Evolutionary conservation across 92 coral and sea anemone genomes (phyloP), one percentile per base, ranked within the genome.

Genomic region (Zoanthus sociatus): DNA sequence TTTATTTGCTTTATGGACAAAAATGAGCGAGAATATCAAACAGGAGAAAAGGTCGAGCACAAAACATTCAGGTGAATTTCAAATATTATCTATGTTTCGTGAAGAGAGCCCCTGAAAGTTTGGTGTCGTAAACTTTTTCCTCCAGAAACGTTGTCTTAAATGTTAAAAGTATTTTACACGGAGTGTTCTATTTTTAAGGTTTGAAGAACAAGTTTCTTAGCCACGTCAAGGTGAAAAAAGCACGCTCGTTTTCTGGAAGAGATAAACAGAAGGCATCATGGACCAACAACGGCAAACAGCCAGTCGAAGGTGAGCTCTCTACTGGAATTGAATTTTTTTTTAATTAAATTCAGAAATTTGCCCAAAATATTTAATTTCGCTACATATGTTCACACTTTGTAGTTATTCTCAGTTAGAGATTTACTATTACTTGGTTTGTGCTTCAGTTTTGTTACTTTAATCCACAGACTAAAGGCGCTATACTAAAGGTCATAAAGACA

Each of bases 221-320:
- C 67, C 94, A 91, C 12, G 94, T 91, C n/a, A 94, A 91, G 85
- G 96, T 94, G 2, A 93, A 94, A 74, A 91, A 96, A 78, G 96
- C 98, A 69, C 91, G 96, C 11, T 93, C 98, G 46, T 94, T 94
- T 69, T 94, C 98, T 47, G 98, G 98, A 37, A 92, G 95, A 82
- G 98, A 94, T 45, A 94, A 94, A 87, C 98, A 94, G 87, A 94
- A 94, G 86, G 82, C 42, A 7, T 63, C 44, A 8, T 45, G 86
- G 89, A 63, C 88, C 14, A 67, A 14, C 11, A 75, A 90, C 46
- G 72, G 87, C 26, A 84, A 93, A 76, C 69, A 87, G 21, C 83
- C 71, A 2, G 91, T 84, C 74, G 98, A 94, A 56, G 98, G 98
- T 94, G 61, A 51, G 90, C 50, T 9, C 37, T 32, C 45, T 6